A percentile compares a stretch with the other conserved stretches of the same genome.
Evolutionary conservation across 2,113 vertebrate species (phyloP).

Genomic region (Aix galericulata): DNA sequence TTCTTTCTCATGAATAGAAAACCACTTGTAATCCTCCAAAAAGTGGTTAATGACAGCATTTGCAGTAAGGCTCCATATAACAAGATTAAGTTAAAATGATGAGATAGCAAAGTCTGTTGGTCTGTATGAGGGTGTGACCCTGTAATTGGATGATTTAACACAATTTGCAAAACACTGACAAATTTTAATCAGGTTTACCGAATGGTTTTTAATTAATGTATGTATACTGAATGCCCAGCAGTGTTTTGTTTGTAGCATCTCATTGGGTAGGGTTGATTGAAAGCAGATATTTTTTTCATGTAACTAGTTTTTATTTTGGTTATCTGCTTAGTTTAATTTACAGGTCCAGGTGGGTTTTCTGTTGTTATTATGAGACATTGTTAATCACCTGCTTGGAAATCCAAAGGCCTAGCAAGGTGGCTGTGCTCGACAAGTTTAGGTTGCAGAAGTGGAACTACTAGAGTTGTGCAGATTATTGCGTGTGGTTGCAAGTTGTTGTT

Average conservation of each 20-base stretch:
- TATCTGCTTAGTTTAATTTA: not conserved
- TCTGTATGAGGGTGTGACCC: not conserved
- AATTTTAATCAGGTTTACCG: not conserved
- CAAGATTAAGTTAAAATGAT: not conserved
- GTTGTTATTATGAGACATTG: not conserved
- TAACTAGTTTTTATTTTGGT: not conserved
- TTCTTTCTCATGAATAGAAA: not conserved
- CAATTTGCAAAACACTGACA: not conserved
- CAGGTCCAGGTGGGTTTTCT: not conserved
- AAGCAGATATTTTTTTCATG: not conserved
- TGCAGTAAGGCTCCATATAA: not conserved
- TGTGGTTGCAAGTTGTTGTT: no score
- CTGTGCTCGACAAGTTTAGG: not conserved
- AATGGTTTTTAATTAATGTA: not conserved
- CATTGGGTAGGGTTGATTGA: not conserved
- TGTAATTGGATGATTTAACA: not conserved
- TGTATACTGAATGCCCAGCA: not conserved
- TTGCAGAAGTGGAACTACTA: not conserved
- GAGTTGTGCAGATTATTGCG: not conserved
- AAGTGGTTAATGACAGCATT: not conserved
- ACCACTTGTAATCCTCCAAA: not conserved
- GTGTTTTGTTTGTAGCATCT: not conserved
- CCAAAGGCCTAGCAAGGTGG: not conserved
- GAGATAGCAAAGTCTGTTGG: not conserved
- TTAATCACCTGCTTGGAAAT: not conserved